Evolutionary conservation across 2,797 vertebrate genomes (phyloP), one percentile per base, ranked within the genome.

Genomic region (Eulemur coronatus): DNA sequence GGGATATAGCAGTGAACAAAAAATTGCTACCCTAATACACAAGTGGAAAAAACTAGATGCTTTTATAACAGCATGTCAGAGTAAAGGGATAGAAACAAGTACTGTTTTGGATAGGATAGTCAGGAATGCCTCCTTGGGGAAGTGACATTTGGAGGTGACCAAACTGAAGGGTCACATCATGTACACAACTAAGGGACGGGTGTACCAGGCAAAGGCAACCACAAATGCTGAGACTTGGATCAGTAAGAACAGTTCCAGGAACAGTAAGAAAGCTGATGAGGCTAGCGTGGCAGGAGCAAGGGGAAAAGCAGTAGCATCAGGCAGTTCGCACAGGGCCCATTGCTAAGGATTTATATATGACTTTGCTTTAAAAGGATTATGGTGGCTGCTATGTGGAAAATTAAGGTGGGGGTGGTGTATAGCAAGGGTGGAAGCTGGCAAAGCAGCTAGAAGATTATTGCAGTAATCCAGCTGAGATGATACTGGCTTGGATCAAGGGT

Each of bases 251-350:
- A 14, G 38, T 52, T 69, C 30, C 17, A 48, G 63, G 75, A 55
- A 35, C 10, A 17, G 3, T 18, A 2, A 67, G 41, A n/a, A 55
- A 46, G 46, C 63, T 3, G 7, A 33, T 3, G 10, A 61, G 35
- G 82, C 30, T 7, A 3, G 63, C 4, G 2, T 1, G 41, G 38
- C 30, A 5, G 35, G 1, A 8, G 7, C n/a, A 2, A 22, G 18
- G 50, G 30, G 20, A 26, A 5, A 59, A 24, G 9, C 7, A 1
- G 48, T 4, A 70, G 35, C 50, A 13, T 4, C 9, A 1, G 30
- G 52, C 17, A 10, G 15, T 14, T 38, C 43, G 2, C 2, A 7
- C 14, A 65, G 84, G 33, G 30, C n/a, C 46, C 4, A 1, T 26
- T 7, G 15, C 12, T 18, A 52, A 70, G 91, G 33, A 35, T 17